These are phyloP conservation scores for Hycleus cichorii DNA, from an alignment of 1,140 invertebrate genomes.

Conservation along the genomic window DNA sequence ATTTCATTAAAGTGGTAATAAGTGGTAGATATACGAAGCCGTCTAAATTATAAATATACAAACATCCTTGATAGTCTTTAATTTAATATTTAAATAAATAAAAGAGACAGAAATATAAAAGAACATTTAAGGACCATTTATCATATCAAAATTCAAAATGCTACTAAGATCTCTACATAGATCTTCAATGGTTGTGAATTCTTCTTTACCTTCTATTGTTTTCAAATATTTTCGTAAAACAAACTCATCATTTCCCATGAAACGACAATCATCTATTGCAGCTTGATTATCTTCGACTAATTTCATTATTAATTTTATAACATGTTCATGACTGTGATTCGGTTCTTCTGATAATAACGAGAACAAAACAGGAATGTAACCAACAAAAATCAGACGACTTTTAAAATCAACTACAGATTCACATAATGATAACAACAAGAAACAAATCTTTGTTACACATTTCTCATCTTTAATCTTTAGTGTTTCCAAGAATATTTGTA, in stretches of 20 bases:
- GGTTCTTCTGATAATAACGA: constrained; percentile 24
- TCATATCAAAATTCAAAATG: background rate
- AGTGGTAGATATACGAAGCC: too few species aligned
- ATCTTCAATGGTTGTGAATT: constrained; percentile 16
- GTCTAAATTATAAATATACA: too few species aligned
- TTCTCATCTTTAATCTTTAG: constrained; percentile 54
- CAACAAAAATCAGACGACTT: constrained; percentile 39
- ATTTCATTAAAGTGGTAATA: too few species aligned
- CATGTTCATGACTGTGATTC: constrained; percentile 32
- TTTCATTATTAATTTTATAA: constrained; percentile 26
- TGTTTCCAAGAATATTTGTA: constrained; percentile 51
- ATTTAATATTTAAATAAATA: background rate
- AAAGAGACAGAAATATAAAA: background rate
- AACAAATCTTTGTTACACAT: constrained; percentile 60
- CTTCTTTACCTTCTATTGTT: constrained; percentile 23
- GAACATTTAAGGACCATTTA: background rate
- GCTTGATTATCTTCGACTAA: constrained; percentile 29
- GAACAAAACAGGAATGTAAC: constrained; percentile 30
- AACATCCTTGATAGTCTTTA: too few species aligned
- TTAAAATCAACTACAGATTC: constrained; percentile 47
- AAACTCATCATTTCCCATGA: constrained; percentile 27
- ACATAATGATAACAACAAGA: constrained; percentile 57
- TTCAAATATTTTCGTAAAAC: constrained; percentile 26
- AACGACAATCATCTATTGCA: constrained; percentile 25
- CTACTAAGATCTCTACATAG: constrained; percentile 8